Conservation (phyloP, 2,113 vertebrate genomes). For the Amphilophus citrinellus region DNA sequence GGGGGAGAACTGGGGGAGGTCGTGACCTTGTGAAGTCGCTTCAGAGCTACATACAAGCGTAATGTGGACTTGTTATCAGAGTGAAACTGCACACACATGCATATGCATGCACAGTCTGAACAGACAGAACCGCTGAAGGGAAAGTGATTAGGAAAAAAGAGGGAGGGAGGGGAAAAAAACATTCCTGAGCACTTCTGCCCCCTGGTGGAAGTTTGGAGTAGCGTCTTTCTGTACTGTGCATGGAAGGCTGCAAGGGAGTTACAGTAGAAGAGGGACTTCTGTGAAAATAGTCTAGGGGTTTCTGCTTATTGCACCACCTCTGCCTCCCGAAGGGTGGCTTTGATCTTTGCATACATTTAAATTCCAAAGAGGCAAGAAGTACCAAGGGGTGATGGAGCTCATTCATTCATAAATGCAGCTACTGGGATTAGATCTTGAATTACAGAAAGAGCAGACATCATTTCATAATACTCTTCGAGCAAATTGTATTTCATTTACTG, state of each 20-base stretch:
- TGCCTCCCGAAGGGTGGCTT: conserved; percentile 59
- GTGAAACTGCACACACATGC: conserved; percentile 48
- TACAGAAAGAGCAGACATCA: conserved; percentile 47
- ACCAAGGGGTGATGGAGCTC: conserved; percentile 34
- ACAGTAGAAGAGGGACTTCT: conserved; percentile 22
- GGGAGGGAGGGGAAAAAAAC: not conserved
- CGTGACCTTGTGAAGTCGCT: conserved; percentile 51
- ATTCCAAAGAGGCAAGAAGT: conserved; percentile 61
- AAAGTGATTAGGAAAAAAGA: conserved; percentile 26
- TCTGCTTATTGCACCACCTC: conserved; percentile 78
- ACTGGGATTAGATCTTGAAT: conserved; percentile 50
- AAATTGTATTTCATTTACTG: conserved; percentile 55
- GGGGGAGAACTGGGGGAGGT: conserved; percentile 16
- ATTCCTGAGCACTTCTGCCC: conserved; percentile 80
- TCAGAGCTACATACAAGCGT: conserved; percentile 24
- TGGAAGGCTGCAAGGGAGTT: conserved; percentile 1
- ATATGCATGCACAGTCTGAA: conserved; percentile 5
- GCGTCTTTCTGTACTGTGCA: not conserved
- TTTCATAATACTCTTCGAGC: conserved; percentile 61
- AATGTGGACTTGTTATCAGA: conserved; percentile 28
- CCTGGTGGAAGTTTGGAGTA: conserved; percentile 73
- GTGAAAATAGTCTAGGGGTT: conserved; percentile 57
- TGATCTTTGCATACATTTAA: conserved; percentile 75
- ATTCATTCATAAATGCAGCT: conserved; percentile 68
- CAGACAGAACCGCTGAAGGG: conserved; percentile 44